Conservation (phyloP, 1,140 invertebrate genomes). For the Galleria mellonella region DNA sequence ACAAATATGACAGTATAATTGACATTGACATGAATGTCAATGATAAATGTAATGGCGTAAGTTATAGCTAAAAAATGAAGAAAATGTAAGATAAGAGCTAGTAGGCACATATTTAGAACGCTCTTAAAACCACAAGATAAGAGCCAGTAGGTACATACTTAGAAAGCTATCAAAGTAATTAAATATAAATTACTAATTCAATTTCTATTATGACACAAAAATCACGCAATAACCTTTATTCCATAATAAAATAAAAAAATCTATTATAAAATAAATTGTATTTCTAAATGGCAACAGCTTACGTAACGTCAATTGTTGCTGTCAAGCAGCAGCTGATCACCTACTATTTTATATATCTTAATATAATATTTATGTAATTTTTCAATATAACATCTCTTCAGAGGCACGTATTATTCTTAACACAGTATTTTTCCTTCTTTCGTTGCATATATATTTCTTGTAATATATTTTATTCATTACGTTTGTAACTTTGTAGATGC, state of each 20-base stretch:
- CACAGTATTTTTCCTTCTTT: neutral
- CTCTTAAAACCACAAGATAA: too few species aligned
- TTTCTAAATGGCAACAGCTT: slow-evolving; percentile 13
- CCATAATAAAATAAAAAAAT: too few species aligned
- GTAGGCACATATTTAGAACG: too few species aligned
- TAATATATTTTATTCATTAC: neutral
- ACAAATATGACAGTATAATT: slow-evolving; percentile 2
- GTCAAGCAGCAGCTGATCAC: slow-evolving; percentile 40
- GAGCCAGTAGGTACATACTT: too few species aligned
- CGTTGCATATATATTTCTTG: neutral
- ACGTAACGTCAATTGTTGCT: slow-evolving; percentile 14
- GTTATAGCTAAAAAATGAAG: too few species aligned
- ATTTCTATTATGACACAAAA: too few species aligned
- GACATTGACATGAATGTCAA: neutral
- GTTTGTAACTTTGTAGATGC: slow-evolving; percentile 37
- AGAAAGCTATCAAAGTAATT: too few species aligned
- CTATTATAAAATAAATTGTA: neutral
- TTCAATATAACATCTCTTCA: slow-evolving; percentile 20
- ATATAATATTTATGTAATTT: slow-evolving; percentile 49
- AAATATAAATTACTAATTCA: too few species aligned
- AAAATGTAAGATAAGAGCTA: too few species aligned
- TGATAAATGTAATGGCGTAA: too few species aligned
- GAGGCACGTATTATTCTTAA: slow-evolving; percentile 22
- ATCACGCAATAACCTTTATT: too few species aligned
- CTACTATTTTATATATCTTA: neutral